Evolutionary conservation across 2,113 vertebrate species (phyloP).

Genomic region (Lampris megalopsis): DNA sequence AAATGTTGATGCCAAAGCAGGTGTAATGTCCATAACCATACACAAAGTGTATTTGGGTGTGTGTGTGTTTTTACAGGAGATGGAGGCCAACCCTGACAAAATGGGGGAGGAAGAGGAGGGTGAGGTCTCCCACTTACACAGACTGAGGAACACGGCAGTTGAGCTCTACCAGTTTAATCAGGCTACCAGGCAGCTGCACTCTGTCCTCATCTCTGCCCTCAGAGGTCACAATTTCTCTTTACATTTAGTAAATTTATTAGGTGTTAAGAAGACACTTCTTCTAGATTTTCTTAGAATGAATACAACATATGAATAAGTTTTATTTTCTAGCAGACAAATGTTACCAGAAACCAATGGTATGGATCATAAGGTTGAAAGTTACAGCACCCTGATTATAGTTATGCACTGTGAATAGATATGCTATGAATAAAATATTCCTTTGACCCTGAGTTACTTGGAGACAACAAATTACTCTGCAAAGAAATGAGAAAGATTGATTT

Average conservation of each 20-base stretch:
- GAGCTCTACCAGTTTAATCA: constrained; percentile 85
- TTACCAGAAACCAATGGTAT: neutral
- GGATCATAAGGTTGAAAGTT: neutral
- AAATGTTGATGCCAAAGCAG: too few species aligned
- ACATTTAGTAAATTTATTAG: too few species aligned
- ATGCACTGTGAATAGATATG: too few species aligned
- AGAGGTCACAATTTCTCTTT: constrained; percentile 79
- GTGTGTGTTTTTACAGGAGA: constrained; percentile 61
- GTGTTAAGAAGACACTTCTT: too few species aligned
- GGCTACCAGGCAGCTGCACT: constrained; percentile 79
- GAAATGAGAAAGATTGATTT: neutral
- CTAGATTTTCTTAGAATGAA: too few species aligned
- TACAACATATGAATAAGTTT: neutral
- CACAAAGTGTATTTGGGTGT: too few species aligned
- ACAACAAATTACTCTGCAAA: too few species aligned
- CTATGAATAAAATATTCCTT: too few species aligned
- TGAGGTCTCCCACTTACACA: constrained; percentile 68
- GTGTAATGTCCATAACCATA: too few species aligned
- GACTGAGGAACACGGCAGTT: constrained; percentile 67
- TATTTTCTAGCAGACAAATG: too few species aligned
- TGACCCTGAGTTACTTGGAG: too few species aligned
- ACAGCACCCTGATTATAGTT: too few species aligned
- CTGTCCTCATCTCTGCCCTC: constrained; percentile 75
- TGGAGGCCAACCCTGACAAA: constrained; percentile 36
- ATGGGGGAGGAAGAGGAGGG: constrained; percentile 59